Percentiles rank a stretch among this genome's conserved stretches.
phyloP scores from a whole-genome alignment of 2,888 invertebrate genomes.

The Ephialtes manifestator region DNA sequence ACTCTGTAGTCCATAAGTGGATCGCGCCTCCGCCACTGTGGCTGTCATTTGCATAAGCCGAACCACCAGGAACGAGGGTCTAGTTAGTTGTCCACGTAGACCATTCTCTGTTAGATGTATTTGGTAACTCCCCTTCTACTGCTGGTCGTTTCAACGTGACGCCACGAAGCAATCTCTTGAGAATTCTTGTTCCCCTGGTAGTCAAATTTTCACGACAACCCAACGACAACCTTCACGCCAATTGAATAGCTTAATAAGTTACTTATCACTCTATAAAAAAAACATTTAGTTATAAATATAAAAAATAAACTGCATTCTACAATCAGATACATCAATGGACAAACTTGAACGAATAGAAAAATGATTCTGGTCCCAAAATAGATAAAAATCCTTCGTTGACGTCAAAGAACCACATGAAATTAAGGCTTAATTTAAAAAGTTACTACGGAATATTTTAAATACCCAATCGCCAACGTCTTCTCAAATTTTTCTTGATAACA shows the following conservation, averaged over 20 bases:
- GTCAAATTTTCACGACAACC: constrained; percentile 27
- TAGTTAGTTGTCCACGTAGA: constrained; percentile 34
- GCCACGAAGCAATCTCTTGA: constrained; percentile 18
- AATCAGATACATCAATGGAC: too few relatives aligned
- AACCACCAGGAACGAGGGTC: constrained; percentile 44
- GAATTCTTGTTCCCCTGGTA: constrained; percentile 15
- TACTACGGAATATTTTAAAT: too few relatives aligned
- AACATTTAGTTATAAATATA: not conserved
- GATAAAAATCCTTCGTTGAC: too few relatives aligned
- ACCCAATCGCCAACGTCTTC: too few relatives aligned
- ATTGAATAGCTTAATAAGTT: not conserved
- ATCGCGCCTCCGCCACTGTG: constrained; percentile 19
- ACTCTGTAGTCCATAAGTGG: constrained; percentile 4
- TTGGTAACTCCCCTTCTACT: not conserved
- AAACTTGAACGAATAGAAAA: too few relatives aligned
- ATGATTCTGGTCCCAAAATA: too few relatives aligned
- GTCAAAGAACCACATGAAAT: too few relatives aligned
- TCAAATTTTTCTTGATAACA: too few relatives aligned
- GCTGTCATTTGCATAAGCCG: constrained; percentile 64
- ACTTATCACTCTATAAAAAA: not conserved
- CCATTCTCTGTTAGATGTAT: constrained; percentile 15
- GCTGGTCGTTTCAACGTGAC: constrained; percentile 13
- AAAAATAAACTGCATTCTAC: not conserved
- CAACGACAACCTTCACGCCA: not conserved
- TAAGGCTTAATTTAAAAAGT: too few relatives aligned